Evolutionary conservation across 2,797 vertebrate species (phyloP), one percentile per base, ranked within the genome.

Genomic region (Liasis olivaceus): DNA sequence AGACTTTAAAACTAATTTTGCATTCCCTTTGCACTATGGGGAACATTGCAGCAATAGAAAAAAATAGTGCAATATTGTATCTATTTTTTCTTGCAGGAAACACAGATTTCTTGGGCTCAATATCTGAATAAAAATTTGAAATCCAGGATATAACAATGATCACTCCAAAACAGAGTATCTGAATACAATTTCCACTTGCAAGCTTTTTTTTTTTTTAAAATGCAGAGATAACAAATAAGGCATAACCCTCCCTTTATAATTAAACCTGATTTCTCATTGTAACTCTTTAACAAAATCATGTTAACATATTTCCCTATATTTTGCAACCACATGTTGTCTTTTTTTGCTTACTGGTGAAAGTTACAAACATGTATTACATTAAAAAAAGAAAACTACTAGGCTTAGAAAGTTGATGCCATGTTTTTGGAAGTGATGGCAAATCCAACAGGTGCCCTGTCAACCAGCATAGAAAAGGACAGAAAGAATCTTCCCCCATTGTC

Each of bases 41-140:
- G 89, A 11, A 0, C 42, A 24, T 42, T 22, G 36, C 31, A 72
- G 69, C 72, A 77, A 5, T 20, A 60, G 59, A 22, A 42, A 42
- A 72, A 77, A 77, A 77, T 54, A 42, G 31, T 22, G 69, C 69
- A 47, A 0, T 0, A 3, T 5, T 1, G 14, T 11, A 54, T 88
- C 93, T 7, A 54, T 5, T 84, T 26, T 2, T 7, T 86, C 56
- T 91, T 90, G 64, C 93, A 94, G 93, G 59, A 95, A 54, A 0
- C 51, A 6, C 0, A 60, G 64, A 24, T 77, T 69, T 7, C 11
- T 54, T 87, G n/a, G 64, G 12, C 86, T 87, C 36, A 56, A 24
- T 64, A 42, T 28, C 24, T 14, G 0, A n/a, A 81, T 47, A 72
- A 81, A 88, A 58, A 36, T 54, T 54, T 56, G 42, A 22, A 86